Evolutionary conservation across 2,797 vertebrate genomes (phyloP), one percentile per base, ranked within the genome.

Genomic region (Denticeps clupeoides): DNA sequence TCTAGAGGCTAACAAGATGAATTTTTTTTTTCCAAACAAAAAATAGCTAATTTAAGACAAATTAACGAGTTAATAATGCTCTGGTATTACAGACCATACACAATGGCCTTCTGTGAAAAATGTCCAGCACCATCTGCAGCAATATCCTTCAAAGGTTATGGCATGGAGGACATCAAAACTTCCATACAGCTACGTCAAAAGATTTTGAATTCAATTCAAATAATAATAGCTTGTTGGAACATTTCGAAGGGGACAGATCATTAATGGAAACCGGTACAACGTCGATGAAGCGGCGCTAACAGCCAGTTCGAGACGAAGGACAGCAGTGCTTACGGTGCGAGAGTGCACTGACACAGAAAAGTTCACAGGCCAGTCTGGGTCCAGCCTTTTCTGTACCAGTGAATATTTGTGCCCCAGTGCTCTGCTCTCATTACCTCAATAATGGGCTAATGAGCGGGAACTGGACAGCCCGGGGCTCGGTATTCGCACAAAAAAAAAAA

Each of bases 381-480:
- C 1, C 33, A 3, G 33, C 7, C 15, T 33, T 37, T 4, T 3
- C 7, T 8, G 3, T 8, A 16, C 13, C 15, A 6, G 7, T 13
- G 15, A 15, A 10, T 6, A 8, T 15, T 16, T 16, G 7, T 10
- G 7, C 3, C 33, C 33, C 33, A 44, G 45, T 53, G 62, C 64
- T 61, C 42, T 26, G 51, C 67, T 69, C 74, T 79, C 76, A 79
- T 78, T 76, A 76, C 70, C 59, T 64, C 7, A 37, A 33, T 71
- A 75, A 77, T 64, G 68, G 77, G 69, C 68, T 76, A 72, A 77
- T 77, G 12, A 29, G n/a, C n/a, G n/a, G 76, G 71, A 71, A 61
- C 67, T 55, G 49, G 64, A 76, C 33, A 2, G 7, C 12, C 7
- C 8, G 18, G 33, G 3, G 7, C 29, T 76, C 72, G 64, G 74